Conservation (phyloP, 1,140 invertebrate species). For the Drosophila hydei region DNA sequence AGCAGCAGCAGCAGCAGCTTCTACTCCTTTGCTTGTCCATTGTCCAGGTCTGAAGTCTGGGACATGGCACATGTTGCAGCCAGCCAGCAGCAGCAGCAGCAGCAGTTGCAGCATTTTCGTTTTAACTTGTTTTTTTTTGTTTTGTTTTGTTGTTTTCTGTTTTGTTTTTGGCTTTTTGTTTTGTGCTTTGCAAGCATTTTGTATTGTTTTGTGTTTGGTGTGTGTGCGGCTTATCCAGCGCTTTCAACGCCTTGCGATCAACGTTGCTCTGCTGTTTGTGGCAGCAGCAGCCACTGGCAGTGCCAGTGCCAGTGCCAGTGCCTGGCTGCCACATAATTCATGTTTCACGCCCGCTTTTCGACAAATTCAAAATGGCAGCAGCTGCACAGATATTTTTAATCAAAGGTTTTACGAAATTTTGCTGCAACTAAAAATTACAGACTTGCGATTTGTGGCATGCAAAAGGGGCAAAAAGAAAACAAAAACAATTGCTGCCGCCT, state of each 20-base stretch:
- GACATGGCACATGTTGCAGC: constrained; percentile 60
- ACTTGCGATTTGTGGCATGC: constrained; percentile 47
- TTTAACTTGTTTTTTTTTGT: constrained; percentile 15
- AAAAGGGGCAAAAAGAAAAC: constrained; percentile 7
- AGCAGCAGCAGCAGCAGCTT: constrained; percentile 7
- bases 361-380: constrained; percentile 73
- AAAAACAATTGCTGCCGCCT: constrained; percentile 17
- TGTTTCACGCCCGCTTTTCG: constrained; percentile 61
- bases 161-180: constrained; percentile 13
- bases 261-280: constrained; percentile 15
- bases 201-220: constrained; percentile 69
- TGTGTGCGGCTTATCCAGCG: constrained; percentile 69
- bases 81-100: constrained; percentile 12
- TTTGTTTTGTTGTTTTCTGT: constrained; percentile 21
- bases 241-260: constrained; percentile 72
- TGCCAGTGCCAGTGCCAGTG: constrained; percentile 6
- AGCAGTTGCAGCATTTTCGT: neutral
- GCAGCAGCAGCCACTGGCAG: constrained; percentile 13
- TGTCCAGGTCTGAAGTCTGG: constrained; percentile 43
- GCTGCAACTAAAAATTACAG: constrained; percentile 40
- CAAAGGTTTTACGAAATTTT: constrained; percentile 59
- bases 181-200: constrained; percentile 57
- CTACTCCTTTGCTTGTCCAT: constrained; percentile 35
- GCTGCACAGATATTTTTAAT: constrained; percentile 52
- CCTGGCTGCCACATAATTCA: constrained; percentile 63